Evolutionary conservation across 2,113 vertebrate species (phyloP), one percentile per base, ranked within the genome.

Genomic region (Psophia crepitans): DNA sequence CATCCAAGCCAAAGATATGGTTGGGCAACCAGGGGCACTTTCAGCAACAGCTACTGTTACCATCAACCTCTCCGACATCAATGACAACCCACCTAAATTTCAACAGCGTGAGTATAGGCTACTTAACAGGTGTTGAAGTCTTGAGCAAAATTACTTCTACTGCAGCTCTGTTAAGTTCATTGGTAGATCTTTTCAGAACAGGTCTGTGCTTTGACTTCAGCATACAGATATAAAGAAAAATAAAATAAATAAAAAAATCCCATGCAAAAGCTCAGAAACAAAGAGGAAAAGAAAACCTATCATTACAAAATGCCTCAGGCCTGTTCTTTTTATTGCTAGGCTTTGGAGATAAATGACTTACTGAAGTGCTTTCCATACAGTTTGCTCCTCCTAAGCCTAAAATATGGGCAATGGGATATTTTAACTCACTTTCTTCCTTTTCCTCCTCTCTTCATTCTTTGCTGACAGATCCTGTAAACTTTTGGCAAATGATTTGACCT

Each of bases 11-110:
- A 99, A 99, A 96, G 99, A 99, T 48, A 99, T 99, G 99, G 97
- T 99, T 70, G 99, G 99, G 14, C 98, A 98, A 68, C 96, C 97
- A 11, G 99, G 99, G 43, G 98, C 98, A 23, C 94, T 98, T 89
- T 99, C 99, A 49, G 97, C 98, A 83, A 99, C 99, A 94, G 98
- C 99, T 39, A 99, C 99, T 4, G 99, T 99, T 75, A 99, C 98
- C 58, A 98, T 99, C 95, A 99, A 96, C 76, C 98, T 99, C 73
- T 99, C 98, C 1, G 99, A 99, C 53, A 90, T 99, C 92, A 99
- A 99, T 93, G 99, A 99, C 97, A 99, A 99, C 30, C 99, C 99
- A 41, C 99, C 99, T 35, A 98, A 98, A 82, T 99, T 99, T 98
- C 98, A 98, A 93, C 98, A 99, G 75, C 98, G 99, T 99, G 97